Conservation (phyloP, 1,140 invertebrate species). For the Capitella teleta region DNA sequence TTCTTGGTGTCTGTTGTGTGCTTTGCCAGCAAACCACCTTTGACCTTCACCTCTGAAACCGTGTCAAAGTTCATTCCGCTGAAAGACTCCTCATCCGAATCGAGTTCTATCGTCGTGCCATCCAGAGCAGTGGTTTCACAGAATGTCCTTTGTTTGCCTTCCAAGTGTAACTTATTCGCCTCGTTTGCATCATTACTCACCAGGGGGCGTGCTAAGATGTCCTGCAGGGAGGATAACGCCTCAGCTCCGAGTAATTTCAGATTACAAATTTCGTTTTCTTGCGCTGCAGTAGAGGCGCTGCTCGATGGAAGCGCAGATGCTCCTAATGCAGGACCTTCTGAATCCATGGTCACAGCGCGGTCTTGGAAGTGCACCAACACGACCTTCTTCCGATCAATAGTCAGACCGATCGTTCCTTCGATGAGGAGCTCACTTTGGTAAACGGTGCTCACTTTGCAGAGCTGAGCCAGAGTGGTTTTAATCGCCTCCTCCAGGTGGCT, state of each 20-base stretch:
- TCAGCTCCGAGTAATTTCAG: constrained; percentile 2
- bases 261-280: background rate
- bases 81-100: constrained; percentile 1
- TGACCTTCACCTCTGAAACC: background rate
- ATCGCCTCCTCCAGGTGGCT: constrained; percentile 5
- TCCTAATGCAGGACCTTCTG: background rate
- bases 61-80: constrained; percentile 1
- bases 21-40: background rate
- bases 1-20: constrained; percentile 2
- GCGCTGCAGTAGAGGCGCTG: background rate
- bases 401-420: constrained; percentile 10
- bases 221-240: background rate
- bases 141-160: background rate
- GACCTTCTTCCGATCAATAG: constrained; percentile 7
- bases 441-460: constrained; percentile 3
- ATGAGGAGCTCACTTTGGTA: constrained; percentile 6
- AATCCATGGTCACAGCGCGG: no score
- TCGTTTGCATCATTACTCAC: background rate
- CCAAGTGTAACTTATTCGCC: background rate
- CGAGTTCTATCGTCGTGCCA: constrained; percentile 1
- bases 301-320: background rate
- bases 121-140: background rate
- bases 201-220: constrained; percentile 1
- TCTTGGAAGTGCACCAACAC: constrained; percentile 10
- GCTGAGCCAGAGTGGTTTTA: constrained; percentile 6